Evolutionary conservation across 2,888 invertebrate species (phyloP).

Genomic region (Pristionchus entomophagus): DNA sequence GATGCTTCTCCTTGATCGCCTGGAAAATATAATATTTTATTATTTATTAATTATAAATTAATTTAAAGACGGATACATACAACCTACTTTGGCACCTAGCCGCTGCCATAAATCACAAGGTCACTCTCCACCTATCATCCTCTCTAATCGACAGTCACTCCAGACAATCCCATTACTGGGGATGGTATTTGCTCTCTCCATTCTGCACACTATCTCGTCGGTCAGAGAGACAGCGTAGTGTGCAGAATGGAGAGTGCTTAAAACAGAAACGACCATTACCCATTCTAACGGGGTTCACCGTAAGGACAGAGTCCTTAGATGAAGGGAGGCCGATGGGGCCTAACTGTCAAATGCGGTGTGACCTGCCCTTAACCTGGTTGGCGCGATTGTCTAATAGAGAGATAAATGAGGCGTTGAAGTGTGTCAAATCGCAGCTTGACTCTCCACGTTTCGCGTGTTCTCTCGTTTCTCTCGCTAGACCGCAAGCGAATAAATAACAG

Average conservation of each 20-base stretch:
- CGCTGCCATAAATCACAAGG: not conserved
- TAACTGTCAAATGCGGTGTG: not conserved
- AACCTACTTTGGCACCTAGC: not conserved
- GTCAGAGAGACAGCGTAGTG: too few relatives aligned
- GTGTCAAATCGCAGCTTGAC: too few relatives aligned
- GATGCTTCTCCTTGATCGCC: conserved; percentile 66
- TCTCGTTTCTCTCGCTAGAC: not conserved
- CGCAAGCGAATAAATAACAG: too few relatives aligned
- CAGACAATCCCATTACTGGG: conserved; percentile 8
- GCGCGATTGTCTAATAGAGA: not conserved
- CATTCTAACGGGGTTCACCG: conserved; percentile 1
- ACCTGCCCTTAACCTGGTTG: not conserved
- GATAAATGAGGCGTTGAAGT: not conserved
- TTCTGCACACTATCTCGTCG: too few relatives aligned
- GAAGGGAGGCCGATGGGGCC: not conserved
- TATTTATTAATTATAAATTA: not conserved
- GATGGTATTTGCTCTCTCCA: too few relatives aligned
- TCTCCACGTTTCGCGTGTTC: too few relatives aligned
- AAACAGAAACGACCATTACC: too few relatives aligned
- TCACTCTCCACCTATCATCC: not conserved
- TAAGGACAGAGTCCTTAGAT: not conserved
- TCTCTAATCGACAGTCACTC: too few relatives aligned
- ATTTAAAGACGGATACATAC: too few relatives aligned
- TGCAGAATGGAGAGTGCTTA: too few relatives aligned
- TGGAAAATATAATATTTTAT: conserved; percentile 47